These are phyloP conservation scores for Drosophila sp. DNA, from an alignment of 1,140 invertebrate genomes.

Conservation along the genomic window DNA sequence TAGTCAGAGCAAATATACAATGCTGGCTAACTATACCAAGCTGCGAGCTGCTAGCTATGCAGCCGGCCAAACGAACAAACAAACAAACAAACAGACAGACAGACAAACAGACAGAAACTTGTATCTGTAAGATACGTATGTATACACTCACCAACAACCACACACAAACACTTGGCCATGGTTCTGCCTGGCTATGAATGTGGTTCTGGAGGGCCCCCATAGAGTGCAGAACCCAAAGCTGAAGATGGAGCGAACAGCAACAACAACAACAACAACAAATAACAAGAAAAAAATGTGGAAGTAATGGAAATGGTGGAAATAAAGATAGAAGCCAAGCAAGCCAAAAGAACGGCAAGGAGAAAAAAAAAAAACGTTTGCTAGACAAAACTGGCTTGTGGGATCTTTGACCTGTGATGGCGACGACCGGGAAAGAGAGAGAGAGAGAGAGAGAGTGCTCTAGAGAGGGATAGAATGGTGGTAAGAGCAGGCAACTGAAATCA, in stretches of 20 bases:
- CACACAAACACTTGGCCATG: slow-evolving; percentile 48
- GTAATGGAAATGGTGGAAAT: slow-evolving; percentile 52
- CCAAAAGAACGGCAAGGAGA: slow-evolving; percentile 40
- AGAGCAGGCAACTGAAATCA: slow-evolving; percentile 29
- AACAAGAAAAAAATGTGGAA: slow-evolving; percentile 55
- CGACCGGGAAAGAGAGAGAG: slow-evolving; percentile 56
- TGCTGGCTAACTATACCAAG: slow-evolving; percentile 24
- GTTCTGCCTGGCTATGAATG: slow-evolving; percentile 29
- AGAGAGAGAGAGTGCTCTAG: background rate
- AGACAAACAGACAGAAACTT: slow-evolving; percentile 75
- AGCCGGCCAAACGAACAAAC: slow-evolving; percentile 73
- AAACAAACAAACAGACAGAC: slow-evolving; percentile 78
- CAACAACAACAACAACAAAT: slow-evolving; percentile 15
- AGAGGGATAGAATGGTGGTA: slow-evolving; percentile 1
- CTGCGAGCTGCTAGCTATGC: background rate
- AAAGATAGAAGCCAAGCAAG: slow-evolving; percentile 39
- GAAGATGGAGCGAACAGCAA: slow-evolving; percentile 26
- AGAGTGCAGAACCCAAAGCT: slow-evolving; percentile 33
- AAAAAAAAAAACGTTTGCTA: slow-evolving; percentile 54
- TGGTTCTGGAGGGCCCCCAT: slow-evolving; percentile 53
- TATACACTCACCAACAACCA: slow-evolving; percentile 49
- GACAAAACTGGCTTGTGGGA: slow-evolving; percentile 79
- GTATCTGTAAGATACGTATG: slow-evolving; percentile 61
- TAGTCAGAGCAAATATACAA: slow-evolving; percentile 52
- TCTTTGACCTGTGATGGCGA: slow-evolving; percentile 78